Base-by-base conservation (phyloP, 64 coral and sea anemone genomes). In the Pocillopora damicornis region DNA sequence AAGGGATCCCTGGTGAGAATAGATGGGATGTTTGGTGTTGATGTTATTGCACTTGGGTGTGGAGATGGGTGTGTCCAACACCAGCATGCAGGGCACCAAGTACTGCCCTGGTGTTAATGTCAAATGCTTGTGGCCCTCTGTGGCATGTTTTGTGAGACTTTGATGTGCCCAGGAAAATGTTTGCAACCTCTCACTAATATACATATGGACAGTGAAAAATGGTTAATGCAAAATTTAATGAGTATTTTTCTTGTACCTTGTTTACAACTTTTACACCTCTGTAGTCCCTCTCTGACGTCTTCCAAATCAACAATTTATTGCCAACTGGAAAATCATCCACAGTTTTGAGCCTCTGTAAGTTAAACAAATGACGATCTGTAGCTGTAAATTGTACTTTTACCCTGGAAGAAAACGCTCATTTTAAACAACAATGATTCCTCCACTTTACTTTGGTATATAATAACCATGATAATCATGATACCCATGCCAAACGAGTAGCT, bases 61-160 rank as follows among this genome's bases (percentile, higher is more conserved):
- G n/a, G n/a, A 91, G 17, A 36, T 94, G 93, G 0, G 77, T 88
- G 9, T 91, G 30, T 15, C 93, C 88, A 78, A 94, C 88, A 12
- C 93, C 88, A 82, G 69, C 20, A 76, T 94, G 58, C 3, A 94
- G 42, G n/a, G 75, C 87, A 20, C 77, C 88, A 25, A 94, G 88
- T 34, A 72, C 93, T 58, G 83, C 77, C 36, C 83, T 87, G 0
- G 83, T 81, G n/a, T 89, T 94, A 15, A 94, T 81, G 35, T 94
- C 92, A 76, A 62, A 78, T 3, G 82, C 63, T 34, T 7, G 17
- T 11, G 88, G 88, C 1, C 92, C 88, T 66, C 88, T 34, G 0
- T 26, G 65, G 9, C 92, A 88, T 17, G 1, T 13, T 77, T 8
- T 36, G 12, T 18, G 16, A 51, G 11, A 51, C 36, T 45, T 77